Base-by-base conservation (phyloP, 2,797 vertebrate species). In the Monodelphis domestica region DNA sequence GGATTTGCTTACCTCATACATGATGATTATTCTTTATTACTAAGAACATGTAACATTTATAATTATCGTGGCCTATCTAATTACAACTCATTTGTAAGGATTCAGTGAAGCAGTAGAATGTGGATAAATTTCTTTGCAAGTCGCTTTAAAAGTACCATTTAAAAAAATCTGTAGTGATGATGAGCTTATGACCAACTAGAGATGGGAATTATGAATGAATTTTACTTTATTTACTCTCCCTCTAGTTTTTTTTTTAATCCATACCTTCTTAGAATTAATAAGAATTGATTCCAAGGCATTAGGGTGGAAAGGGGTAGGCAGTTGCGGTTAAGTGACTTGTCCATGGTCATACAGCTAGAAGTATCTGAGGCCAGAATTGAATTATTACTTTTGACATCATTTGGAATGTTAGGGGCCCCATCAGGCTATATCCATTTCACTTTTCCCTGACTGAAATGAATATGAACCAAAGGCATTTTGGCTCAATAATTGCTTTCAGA, bases 1-100 rank as follows among this genome's bases (percentile, higher is more conserved):
- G 95, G 95, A 92, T 91, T 91, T 95, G 50, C 90, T 91, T 92
- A 84, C 51, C 94, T 96, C 59, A 59, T 97, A 96, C 88, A 56
- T 94, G 54, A 93, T 91, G 59, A 90, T 45, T 96, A 9, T 87
- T 94, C 33, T 96, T 93, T 96, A 88, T 95, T 90, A 93, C 78
- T 95, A 93, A 90, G 95, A 63, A 95, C 10, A 93, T 96, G 0
- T 94, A 55, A 53, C 9, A 45, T 91, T 91, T 92, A n/a, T n/a
- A 87, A 90, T 91, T 95, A 51, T 50, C 84, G 84, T 53, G 89
- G 53, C 88, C 78, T 94, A n/a, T 88, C 89, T 28, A 93, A 12
- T 57, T 55, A 89, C 45, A 91, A 88, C 88, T 90, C 91, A 88
- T 50, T 53, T n/a, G 53, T 1, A 84, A 84, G 38, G 70, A 84